phyloP scores from a whole-genome alignment of 2,113 vertebrate genomes.

The Trinectes maculatus region DNA sequence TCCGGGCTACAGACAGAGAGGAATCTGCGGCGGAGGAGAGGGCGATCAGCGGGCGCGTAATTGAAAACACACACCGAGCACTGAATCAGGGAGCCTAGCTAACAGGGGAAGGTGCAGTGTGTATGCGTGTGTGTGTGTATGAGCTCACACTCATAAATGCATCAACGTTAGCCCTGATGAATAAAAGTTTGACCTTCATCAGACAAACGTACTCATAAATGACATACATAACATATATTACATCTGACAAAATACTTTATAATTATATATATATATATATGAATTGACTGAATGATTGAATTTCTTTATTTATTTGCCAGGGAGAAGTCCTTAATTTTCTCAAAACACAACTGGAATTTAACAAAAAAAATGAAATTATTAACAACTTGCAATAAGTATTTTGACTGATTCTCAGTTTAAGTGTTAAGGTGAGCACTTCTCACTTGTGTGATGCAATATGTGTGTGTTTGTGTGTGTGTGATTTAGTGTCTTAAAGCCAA shows the following conservation, averaged over 20 bases:
- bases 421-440: background rate
- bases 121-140: slow-evolving; percentile 14
- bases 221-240: no score
- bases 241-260: slow-evolving; percentile 85
- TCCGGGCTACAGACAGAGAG: slow-evolving; percentile 51
- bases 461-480: slow-evolving; percentile 6
- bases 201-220: slow-evolving; percentile 82
- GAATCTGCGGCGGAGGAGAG: slow-evolving; percentile 60
- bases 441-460: background rate
- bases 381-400: background rate
- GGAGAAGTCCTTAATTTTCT: slow-evolving; percentile 37
- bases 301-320: no score
- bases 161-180: slow-evolving; percentile 69
- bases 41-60: slow-evolving; percentile 76
- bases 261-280: no score
- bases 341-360: slow-evolving; percentile 25
- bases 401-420: background rate
- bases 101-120: slow-evolving; percentile 70
- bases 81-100: slow-evolving; percentile 72
- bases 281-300: no score
- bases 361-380: slow-evolving; percentile 26
- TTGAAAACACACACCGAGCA: slow-evolving; percentile 82
- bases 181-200: slow-evolving; percentile 82
- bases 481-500: slow-evolving; percentile 39
- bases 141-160: slow-evolving; percentile 13